Evolutionary conservation across 2,888 invertebrate species (phyloP).

Genomic region (Melieria omissa): DNA sequence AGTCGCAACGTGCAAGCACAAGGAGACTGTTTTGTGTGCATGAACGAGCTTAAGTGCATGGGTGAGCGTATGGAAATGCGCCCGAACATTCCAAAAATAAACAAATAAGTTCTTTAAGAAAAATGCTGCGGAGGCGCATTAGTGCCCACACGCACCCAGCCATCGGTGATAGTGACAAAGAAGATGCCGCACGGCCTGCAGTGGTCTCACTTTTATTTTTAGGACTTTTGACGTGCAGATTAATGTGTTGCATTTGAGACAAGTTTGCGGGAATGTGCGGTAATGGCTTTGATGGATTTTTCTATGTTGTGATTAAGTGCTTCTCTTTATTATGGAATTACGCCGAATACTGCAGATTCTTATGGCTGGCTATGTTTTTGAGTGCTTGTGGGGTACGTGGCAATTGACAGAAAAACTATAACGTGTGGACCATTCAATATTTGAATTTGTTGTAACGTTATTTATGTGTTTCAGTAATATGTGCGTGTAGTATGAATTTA

Average conservation of each 20-base stretch:
- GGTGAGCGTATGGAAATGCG: not conserved
- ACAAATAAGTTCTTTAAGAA: conserved; percentile 9
- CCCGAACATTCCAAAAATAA: conserved; percentile 34
- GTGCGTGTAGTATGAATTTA: no score
- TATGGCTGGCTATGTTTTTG: no score
- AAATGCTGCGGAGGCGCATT: not conserved
- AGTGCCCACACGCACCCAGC: not conserved
- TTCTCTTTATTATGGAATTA: not conserved
- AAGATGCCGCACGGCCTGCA: conserved; percentile 7
- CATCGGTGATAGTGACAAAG: conserved; percentile 20
- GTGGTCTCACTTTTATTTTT: conserved; percentile 25
- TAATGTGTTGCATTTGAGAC: conserved; percentile 31
- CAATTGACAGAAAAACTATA: not conserved
- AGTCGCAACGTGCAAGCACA: conserved; percentile 35
- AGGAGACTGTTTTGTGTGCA: not conserved
- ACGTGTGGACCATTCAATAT: not conserved
- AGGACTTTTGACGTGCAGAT: conserved; percentile 36
- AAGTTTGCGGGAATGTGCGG: conserved; percentile 9
- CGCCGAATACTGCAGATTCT: not conserved
- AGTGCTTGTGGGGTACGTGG: not conserved
- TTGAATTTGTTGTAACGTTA: not conserved
- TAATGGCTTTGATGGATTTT: conserved; percentile 26
- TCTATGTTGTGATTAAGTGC: not conserved
- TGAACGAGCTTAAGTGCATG: not conserved
- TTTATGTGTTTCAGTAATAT: no score